A percentile compares a stretch with the other conserved stretches of the same genome.
Evolutionary conservation across 2,797 vertebrate genomes (phyloP).

Genomic region (Arremon brunneinucha): DNA sequence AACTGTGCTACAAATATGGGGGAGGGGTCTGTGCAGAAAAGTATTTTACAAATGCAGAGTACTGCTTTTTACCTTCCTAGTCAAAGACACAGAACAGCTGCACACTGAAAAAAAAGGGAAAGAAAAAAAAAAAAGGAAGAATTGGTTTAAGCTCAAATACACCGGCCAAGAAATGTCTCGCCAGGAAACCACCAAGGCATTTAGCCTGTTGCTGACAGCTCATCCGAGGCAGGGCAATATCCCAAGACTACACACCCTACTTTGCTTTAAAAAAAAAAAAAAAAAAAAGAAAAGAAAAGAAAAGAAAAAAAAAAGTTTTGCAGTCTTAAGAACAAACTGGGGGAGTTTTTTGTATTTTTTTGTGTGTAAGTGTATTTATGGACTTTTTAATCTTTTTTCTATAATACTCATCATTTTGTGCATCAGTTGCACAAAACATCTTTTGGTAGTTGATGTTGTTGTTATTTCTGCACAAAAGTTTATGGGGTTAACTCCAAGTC

Average conservation of each 20-base stretch:
- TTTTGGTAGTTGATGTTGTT: neutral
- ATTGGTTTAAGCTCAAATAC: neutral
- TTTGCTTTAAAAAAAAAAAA: neutral
- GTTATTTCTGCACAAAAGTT: neutral
- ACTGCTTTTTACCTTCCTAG: neutral
- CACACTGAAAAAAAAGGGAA: neutral
- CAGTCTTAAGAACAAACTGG: neutral
- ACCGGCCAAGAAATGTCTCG: neutral
- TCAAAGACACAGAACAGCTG: neutral
- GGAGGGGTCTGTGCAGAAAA: neutral
- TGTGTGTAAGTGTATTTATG: neutral
- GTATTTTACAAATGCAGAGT: neutral
- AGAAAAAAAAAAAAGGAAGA: neutral
- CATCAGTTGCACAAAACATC: neutral
- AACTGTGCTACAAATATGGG: neutral
- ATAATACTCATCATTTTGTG: neutral
- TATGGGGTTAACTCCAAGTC: too few species aligned
- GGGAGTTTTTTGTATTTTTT: too few species aligned
- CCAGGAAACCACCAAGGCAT: conserved; percentile 19
- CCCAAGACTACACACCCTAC: neutral
- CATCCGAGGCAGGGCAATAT: neutral
- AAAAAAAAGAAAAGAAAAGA: too few species aligned
- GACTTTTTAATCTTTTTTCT: neutral
- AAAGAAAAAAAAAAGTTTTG: neutral
- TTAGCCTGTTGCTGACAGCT: conserved; percentile 19